Conservation (phyloP, 1,140 invertebrate species). For the Cecropterus lyciades region DNA sequence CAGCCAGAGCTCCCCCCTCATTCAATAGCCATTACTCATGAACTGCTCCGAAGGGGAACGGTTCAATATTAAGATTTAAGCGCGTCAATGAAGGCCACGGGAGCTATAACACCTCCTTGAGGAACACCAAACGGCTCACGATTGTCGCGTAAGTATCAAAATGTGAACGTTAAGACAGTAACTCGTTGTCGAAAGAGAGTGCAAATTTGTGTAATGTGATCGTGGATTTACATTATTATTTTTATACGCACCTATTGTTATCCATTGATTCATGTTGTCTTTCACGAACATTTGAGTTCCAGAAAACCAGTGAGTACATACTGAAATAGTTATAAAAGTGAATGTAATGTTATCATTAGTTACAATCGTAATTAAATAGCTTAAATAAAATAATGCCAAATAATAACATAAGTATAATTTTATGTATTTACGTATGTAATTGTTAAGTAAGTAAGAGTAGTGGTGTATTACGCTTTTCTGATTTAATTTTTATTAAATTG, state of each 20-base stretch:
- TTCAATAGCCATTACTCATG: constrained; percentile 85
- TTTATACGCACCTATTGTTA: constrained; percentile 4
- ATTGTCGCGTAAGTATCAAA: background rate
- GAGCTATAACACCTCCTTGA: background rate
- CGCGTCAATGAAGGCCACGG: background rate
- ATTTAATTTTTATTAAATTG: too few relatives aligned
- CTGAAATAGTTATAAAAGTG: too few relatives aligned
- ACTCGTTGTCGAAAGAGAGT: background rate
- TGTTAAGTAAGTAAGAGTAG: background rate
- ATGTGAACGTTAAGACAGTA: background rate
- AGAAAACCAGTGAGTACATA: too few relatives aligned
- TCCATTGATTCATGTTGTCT: background rate
- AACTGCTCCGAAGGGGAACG: constrained; percentile 75
- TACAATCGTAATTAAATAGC: too few relatives aligned
- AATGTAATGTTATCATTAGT: too few relatives aligned
- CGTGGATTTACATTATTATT: background rate
- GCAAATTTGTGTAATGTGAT: constrained; percentile 1
- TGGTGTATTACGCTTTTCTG: too few relatives aligned
- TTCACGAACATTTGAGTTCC: too few relatives aligned
- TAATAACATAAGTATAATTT: too few relatives aligned
- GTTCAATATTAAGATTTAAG: constrained; percentile 75
- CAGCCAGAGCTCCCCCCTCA: constrained; percentile 88
- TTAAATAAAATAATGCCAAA: too few relatives aligned
- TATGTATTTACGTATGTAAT: background rate
- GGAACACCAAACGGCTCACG: background rate